Conservation (phyloP, 2,797 vertebrate species). For the Pseudochaenichthys georgianus region DNA sequence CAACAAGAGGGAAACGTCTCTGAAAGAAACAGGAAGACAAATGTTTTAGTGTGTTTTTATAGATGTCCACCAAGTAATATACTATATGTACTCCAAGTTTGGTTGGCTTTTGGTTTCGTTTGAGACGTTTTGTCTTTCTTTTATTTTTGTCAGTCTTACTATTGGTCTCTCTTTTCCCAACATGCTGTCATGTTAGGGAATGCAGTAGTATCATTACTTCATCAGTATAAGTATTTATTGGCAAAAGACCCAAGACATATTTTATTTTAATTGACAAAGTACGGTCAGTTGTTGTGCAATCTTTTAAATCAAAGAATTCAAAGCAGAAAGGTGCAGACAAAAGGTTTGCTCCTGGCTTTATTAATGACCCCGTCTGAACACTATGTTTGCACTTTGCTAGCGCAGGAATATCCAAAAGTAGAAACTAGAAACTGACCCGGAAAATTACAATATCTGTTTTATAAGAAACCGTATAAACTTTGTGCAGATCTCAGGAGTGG, state of each 20-base stretch:
- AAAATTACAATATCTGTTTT: slow-evolving; percentile 19
- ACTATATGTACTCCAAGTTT: background rate
- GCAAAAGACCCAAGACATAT: slow-evolving; percentile 21
- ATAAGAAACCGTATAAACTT: slow-evolving; percentile 37
- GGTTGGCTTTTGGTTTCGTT: slow-evolving; percentile 7
- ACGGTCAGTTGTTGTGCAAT: slow-evolving; percentile 35
- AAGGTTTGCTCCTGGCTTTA: background rate
- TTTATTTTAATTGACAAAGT: background rate
- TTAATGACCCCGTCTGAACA: slow-evolving; percentile 12
- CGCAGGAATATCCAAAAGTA: slow-evolving; percentile 10
- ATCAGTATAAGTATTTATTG: slow-evolving; percentile 5
- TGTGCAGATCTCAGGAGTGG: slow-evolving; percentile 57
- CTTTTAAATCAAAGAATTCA: slow-evolving; percentile 14
- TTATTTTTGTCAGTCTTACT: slow-evolving; percentile 10
- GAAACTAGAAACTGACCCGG: background rate
- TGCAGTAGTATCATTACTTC: background rate
- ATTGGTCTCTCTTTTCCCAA: slow-evolving; percentile 6
- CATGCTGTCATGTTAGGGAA: slow-evolving; percentile 20
- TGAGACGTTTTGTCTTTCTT: slow-evolving; percentile 9
- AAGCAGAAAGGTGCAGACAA: background rate
- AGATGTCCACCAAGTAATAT: slow-evolving; percentile 41
- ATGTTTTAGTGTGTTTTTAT: slow-evolving; percentile 15
- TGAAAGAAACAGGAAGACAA: slow-evolving; percentile 10
- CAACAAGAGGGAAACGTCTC: slow-evolving; percentile 17
- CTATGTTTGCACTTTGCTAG: slow-evolving; percentile 35